These are phyloP conservation scores for Zootermopsis nevadensis DNA, from an alignment of 2,888 invertebrate species.

Conservation along the genomic window DNA sequence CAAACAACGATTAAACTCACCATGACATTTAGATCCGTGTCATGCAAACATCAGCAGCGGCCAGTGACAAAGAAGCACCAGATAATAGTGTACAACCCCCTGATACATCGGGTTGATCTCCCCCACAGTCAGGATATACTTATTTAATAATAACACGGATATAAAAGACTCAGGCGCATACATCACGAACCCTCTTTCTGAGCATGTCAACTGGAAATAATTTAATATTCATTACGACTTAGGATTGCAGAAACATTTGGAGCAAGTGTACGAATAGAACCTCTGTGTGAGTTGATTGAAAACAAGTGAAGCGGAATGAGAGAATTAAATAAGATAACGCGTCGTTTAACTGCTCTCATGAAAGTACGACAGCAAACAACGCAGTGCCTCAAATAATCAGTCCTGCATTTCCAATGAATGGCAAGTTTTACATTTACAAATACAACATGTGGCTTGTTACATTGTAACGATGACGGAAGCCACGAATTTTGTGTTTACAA, in stretches of 20 bases:
- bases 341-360: background rate
- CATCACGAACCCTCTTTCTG: background rate
- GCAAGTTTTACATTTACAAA: no score
- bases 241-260: conserved; percentile 41
- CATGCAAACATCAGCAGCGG: background rate
- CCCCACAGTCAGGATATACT: conserved; percentile 15
- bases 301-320: conserved; percentile 36
- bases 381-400: no score
- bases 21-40: conserved; percentile 40
- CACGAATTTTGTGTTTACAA: no score
- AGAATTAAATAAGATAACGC: background rate
- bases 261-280: conserved; percentile 25
- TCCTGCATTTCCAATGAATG: no score
- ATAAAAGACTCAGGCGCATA: conserved; percentile 30
- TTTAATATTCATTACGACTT: conserved; percentile 49
- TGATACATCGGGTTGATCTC: background rate
- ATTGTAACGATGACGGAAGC: no score
- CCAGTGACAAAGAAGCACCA: background rate
- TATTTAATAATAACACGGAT: conserved; percentile 33
- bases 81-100: conserved; percentile 4
- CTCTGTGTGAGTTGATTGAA: conserved; percentile 35
- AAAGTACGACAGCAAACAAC: background rate
- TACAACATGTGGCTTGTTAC: no score
- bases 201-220: conserved; percentile 45
- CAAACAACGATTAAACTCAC: conserved; percentile 20